Percentiles rank a stretch among this genome's conserved stretches.
phyloP scores from a whole-genome alignment of 2,113 vertebrate genomes.

The Tichodroma muraria region DNA sequence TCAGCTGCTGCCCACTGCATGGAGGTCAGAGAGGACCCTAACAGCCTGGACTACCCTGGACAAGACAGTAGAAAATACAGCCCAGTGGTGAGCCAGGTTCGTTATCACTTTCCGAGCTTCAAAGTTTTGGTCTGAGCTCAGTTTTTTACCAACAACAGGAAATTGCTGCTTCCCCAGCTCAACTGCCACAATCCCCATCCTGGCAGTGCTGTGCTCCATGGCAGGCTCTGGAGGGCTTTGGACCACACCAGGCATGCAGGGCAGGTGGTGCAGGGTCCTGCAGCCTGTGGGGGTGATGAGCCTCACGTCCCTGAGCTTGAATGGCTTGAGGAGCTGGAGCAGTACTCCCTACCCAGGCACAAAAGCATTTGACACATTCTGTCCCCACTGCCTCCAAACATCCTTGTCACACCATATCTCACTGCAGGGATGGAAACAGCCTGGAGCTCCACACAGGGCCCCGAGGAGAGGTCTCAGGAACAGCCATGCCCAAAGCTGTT shows the following conservation, averaged over 20 bases:
- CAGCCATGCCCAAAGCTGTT: neutral
- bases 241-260: neutral
- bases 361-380: rapidly evolving
- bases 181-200: neutral
- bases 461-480: neutral
- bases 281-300: neutral
- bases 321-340: neutral
- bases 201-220: rapidly evolving
- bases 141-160: neutral
- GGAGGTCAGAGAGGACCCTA: rapidly evolving
- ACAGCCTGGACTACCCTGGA: neutral
- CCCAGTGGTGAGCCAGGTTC: rapidly evolving
- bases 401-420: rapidly evolving
- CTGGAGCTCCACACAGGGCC: neutral
- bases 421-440: neutral
- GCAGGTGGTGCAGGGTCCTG: neutral
- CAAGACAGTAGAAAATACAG: neutral
- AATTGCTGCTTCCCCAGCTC: neutral
- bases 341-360: neutral
- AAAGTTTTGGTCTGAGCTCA: neutral
- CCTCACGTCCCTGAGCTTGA: neutral
- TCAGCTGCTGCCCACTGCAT: neutral
- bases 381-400: neutral
- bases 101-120: neutral
- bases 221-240: neutral